Evolutionary conservation across 2,113 vertebrate species (phyloP).

Genomic region (Anoplopoma fimbria): DNA sequence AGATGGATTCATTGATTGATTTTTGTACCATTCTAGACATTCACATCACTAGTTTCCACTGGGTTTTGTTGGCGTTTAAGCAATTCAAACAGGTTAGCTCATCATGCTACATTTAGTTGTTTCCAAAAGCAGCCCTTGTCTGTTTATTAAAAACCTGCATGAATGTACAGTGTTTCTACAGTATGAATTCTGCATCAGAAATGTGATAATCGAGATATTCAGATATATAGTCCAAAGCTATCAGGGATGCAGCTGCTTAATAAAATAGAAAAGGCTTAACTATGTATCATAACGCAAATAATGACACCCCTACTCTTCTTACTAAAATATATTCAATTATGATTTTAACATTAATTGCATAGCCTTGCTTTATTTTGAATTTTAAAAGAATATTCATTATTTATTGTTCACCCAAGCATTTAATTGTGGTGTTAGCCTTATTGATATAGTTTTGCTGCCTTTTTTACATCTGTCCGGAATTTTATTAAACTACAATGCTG

Average conservation of each 20-base stretch:
- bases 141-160: conserved; percentile 65
- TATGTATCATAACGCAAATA: conserved; percentile 56
- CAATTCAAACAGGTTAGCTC: conserved; percentile 22
- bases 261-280: conserved; percentile 55
- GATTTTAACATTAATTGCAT: conserved; percentile 65
- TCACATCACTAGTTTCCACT: conserved; percentile 26
- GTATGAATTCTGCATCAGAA: conserved; percentile 67
- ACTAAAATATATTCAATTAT: conserved; percentile 63
- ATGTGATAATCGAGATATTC: conserved; percentile 63
- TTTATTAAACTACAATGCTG: conserved; percentile 23
- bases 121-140: conserved; percentile 29
- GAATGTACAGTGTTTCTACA: conserved; percentile 77
- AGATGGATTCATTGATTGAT: conserved; percentile 8
- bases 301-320: conserved; percentile 56
- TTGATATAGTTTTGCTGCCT: conserved; percentile 62
- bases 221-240: conserved; percentile 71
- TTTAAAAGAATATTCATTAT: conserved; percentile 60
- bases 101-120: background rate
- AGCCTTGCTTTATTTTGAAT: conserved; percentile 58
- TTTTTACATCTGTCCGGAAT: conserved; percentile 43
- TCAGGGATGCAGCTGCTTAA: conserved; percentile 74
- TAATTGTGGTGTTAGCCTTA: conserved; percentile 60
- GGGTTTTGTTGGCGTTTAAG: conserved; percentile 29
- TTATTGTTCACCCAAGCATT: conserved; percentile 77
- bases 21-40: conserved; percentile 35